Base-by-base conservation (phyloP, 2,113 vertebrate species). In the Solea solea region DNA sequence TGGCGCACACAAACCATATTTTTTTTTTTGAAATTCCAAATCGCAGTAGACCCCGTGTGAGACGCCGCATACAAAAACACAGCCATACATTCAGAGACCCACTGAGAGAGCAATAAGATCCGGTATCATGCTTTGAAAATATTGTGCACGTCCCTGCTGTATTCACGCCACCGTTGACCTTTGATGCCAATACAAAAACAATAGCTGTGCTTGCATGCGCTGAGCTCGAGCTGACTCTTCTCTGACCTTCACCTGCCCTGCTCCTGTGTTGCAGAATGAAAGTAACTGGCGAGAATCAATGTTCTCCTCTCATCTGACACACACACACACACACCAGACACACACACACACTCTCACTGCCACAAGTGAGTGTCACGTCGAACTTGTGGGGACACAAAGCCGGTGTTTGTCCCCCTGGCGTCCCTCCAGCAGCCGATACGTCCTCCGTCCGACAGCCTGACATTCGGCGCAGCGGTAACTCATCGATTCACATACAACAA, bases 391-490 rank as follows among this genome's bases (percentile, higher is more conserved):
- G 84, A 72, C 82, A 77, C 57, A 54, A 65, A 85, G 81, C 58
- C 73, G 51, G 67, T 40, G 12, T 45, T 63, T 52, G 62, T 83
- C 77, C 79, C 21, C 63, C 56, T 58, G 76, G 77, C 72, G 1
- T 82, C 79, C 59, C 82, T 81, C 74, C 79, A 72, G 66, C 64
- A 69, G 67, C 74, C 0, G 27, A 16, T 16, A 74, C 74, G 78
- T 78, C 90, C 84, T 87, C 75, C 82, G 75, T 83, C 73, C 79
- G 84, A 80, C 79, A 74, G 62, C 16, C 75, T 84, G 86, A 87
- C 90, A 88, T 89, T 87, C 87, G 88, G 63, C 77, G 68, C 76
- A 66, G 81, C 74, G 34, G 59, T 48, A 72, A 76, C 52, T 69
- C 74, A 90, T 86, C 71, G 79, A 90, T 89, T 76, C 72, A 75